Percentiles rank a stretch among this genome's conserved stretches.
phyloP scores from a whole-genome alignment of 2,888 invertebrate genomes.

The Sarcophaga caerulescens region DNA sequence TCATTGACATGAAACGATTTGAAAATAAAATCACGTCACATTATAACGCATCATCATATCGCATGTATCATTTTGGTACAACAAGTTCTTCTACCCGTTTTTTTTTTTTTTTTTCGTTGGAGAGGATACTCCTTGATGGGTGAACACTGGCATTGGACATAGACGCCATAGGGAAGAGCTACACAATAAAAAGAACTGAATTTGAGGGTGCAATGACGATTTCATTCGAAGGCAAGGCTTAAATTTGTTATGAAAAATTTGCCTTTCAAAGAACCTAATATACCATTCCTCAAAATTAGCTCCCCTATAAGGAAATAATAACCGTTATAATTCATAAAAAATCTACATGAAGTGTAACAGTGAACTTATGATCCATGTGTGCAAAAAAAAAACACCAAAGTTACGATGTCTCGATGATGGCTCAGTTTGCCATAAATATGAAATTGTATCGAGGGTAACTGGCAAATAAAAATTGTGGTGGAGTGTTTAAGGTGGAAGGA shows the following conservation, averaged over 20 bases:
- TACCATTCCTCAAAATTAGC: neutral
- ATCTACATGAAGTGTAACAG: conserved; percentile 5
- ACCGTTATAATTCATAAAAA: conserved; percentile 15
- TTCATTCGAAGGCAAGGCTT: too few relatives aligned
- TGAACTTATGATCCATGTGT: conserved; percentile 12
- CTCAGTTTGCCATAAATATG: conserved; percentile 29
- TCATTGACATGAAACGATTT: conserved; percentile 27
- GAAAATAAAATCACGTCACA: conserved; percentile 29
- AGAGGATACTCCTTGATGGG: neutral
- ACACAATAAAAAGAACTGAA: too few relatives aligned
- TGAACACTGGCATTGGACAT: neutral
- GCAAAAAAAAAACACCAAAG: neutral
- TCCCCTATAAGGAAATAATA: neutral
- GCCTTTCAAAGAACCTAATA: neutral
- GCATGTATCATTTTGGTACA: neutral
- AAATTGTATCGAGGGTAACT: conserved; percentile 14
- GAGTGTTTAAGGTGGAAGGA: too few relatives aligned
- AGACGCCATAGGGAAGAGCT: too few relatives aligned
- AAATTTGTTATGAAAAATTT: neutral
- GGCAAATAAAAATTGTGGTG: neutral
- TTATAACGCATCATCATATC: conserved; percentile 16
- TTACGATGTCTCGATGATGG: neutral
- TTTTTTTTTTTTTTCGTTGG: neutral
- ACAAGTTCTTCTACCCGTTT: neutral
- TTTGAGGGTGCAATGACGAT: too few relatives aligned